Evolutionary conservation across 2,113 vertebrate genomes (phyloP).

Genomic region (Hystrix brachyura): DNA sequence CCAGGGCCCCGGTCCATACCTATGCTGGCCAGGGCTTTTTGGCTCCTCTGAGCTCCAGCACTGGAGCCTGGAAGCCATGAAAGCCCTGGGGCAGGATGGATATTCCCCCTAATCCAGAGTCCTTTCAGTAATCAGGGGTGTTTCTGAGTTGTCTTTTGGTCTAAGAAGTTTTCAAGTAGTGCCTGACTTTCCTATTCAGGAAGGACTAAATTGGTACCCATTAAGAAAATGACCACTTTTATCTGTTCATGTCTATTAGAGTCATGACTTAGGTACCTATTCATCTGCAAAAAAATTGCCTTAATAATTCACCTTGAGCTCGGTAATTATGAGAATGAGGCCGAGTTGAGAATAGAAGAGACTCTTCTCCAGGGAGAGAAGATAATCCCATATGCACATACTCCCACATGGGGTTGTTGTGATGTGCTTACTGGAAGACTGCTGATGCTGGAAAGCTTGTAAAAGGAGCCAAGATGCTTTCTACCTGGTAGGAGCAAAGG

Average conservation of each 20-base stretch:
- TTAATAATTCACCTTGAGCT: constrained; percentile 59
- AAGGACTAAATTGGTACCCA: constrained; percentile 31
- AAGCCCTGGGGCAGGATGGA: accelerated
- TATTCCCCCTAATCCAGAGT: neutral
- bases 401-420: neutral
- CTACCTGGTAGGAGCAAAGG: neutral
- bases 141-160: constrained; percentile 56
- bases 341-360: neutral
- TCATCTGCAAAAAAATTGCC: constrained; percentile 57
- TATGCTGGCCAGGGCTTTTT: too few species aligned
- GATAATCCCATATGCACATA: neutral
- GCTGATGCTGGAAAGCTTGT: neutral
- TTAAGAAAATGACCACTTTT: constrained; percentile 67
- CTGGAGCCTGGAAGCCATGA: accelerated
- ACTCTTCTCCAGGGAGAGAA: neutral
- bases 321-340: neutral
- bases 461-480: neutral
- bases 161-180: neutral
- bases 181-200: neutral
- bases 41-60: too few species aligned
- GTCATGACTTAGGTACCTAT: constrained; percentile 57
- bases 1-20: accelerated
- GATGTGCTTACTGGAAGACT: neutral
- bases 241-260: constrained; percentile 23
- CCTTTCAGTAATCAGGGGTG: neutral